Evolutionary conservation across 1,140 invertebrate species (phyloP), one percentile per base, ranked within the genome.

Genomic region (Charaxes varanes): DNA sequence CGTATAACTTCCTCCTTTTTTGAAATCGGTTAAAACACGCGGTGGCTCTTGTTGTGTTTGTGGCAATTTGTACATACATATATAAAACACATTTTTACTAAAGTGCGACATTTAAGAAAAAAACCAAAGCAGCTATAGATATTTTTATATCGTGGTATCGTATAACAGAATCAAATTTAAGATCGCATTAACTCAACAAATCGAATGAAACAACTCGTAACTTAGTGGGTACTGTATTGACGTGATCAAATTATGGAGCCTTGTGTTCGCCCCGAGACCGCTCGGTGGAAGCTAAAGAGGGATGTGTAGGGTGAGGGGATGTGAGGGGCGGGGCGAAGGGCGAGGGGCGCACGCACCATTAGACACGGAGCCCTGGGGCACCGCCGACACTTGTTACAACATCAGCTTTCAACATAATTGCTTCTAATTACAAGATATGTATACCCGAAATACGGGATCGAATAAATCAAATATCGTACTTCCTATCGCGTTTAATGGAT

Each of bases 351-450:
- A 73, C 76, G 73, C 76, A 68, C 71, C 73, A 80, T 80, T 80
- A 80, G 73, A 38, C 65, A 49, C 55, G 50, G 42, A 64, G 52
- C 55, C 62, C 61, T 53, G 58, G 58, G 63, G 62, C 52, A 38
- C 41, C 62, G 62, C 49, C 61, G 36, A 64, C 73, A 69, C 68
- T 63, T 78, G 70, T 68, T 78, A 71, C 61, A 65, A 53, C 46
- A 53, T 57, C 50, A 50, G 54, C 70, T 74, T 70, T 64, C 61
- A 71, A 64, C 63, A 48, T 74, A 76, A 79, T 71, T 74, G 68
- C 62, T 60, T 65, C 72, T 77, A 73, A 66, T 64, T 34, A 42
- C 56, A 54, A 18, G 48, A 28, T 26, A 10, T 15, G 14, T 13
- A 38, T 35, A 37, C 33, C 37, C 26, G 27, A 26, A 15, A 38